A percentile compares a stretch with the other conserved stretches of the same genome.
Evolutionary conservation across 2,113 vertebrate species (phyloP).

Genomic region (Anarhynchus alexandrinus): DNA sequence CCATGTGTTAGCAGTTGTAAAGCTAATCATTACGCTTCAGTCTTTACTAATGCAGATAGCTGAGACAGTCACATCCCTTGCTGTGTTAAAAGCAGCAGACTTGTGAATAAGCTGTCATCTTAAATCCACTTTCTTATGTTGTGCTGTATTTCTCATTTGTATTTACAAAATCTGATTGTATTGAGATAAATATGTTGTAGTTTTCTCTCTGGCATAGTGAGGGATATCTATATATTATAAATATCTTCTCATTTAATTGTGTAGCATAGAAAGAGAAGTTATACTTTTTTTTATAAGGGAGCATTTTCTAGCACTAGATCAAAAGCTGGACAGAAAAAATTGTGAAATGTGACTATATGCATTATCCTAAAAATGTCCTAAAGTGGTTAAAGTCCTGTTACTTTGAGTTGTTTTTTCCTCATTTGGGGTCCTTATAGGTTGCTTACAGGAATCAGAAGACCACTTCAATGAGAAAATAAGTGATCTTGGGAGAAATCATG

Average conservation of each 20-base stretch:
- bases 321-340: not conserved
- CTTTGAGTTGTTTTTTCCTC: not conserved
- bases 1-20: not conserved
- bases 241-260: not conserved
- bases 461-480: not conserved
- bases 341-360: not conserved
- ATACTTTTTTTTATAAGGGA: not conserved
- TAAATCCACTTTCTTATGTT: not conserved
- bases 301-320: not conserved
- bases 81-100: not conserved
- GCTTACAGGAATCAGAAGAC: not conserved
- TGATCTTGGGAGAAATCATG: not conserved
- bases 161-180: not conserved
- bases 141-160: not conserved
- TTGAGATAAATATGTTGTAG: not conserved
- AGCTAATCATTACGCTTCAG: not conserved
- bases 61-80: not conserved
- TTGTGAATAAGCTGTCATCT: not conserved
- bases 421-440: not conserved
- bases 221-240: not conserved
- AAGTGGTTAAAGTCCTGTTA: not conserved
- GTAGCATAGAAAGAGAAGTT: not conserved
- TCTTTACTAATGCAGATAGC: not conserved
- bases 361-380: not conserved
- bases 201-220: not conserved